phyloP scores from a whole-genome alignment of 2,113 vertebrate genomes.

The Myotis yumanensis region DNA sequence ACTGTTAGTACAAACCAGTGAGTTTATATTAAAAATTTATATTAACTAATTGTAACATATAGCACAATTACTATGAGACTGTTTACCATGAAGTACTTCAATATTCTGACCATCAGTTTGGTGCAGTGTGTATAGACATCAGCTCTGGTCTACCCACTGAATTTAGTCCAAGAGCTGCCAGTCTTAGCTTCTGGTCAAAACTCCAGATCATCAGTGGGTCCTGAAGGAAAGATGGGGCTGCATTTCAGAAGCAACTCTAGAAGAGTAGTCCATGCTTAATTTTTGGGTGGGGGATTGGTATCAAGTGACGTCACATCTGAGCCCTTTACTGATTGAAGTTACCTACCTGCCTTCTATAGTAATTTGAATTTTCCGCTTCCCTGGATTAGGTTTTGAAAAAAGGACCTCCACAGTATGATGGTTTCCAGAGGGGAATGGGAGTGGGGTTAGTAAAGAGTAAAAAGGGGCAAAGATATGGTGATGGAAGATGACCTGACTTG shows the following conservation, averaged over 20 bases:
- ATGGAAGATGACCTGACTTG: not conserved
- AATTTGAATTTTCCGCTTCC: not conserved
- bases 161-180: not conserved
- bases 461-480: not conserved
- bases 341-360: not conserved
- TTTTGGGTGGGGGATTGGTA: not conserved
- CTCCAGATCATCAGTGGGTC: not conserved
- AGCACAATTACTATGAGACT: not conserved
- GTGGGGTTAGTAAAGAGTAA: not conserved
- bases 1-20: not conserved
- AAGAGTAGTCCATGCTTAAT: not conserved
- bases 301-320: not conserved
- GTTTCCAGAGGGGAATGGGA: not conserved
- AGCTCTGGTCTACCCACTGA: not conserved
- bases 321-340: not conserved
- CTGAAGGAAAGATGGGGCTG: not conserved
- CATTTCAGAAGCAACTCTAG: not conserved
- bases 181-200: not conserved
- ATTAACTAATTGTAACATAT: not conserved
- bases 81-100: not conserved
- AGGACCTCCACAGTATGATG: not conserved
- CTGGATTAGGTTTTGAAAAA: not conserved
- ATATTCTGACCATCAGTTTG: not conserved
- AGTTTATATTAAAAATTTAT: not conserved
- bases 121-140: not conserved